A percentile compares a stretch with the other conserved stretches of the same genome.
phyloP scores from a whole-genome alignment of 2,888 invertebrate species.

The Tipula helvola region DNA sequence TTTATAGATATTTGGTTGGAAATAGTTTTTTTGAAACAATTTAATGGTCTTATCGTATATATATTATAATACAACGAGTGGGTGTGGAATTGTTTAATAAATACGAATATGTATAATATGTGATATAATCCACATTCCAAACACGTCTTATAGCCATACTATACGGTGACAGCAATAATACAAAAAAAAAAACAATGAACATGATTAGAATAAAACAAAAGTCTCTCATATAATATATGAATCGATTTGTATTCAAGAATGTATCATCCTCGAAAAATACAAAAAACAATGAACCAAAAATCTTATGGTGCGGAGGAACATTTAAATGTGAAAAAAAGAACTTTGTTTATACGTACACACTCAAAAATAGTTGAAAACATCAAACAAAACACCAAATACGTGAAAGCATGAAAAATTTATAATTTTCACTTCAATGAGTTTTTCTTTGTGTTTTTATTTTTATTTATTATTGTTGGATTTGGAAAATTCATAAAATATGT shows the following conservation, averaged over 20 bases:
- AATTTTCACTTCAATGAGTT: background rate
- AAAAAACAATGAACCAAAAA: background rate
- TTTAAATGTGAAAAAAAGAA: background rate
- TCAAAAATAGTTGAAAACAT: background rate
- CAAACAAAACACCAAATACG: conserved; percentile 4
- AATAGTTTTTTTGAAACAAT: background rate
- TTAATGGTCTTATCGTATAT: background rate
- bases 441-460: background rate
- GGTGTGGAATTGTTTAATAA: background rate
- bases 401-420: background rate
- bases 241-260: background rate
- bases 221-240: background rate
- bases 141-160: background rate
- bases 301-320: background rate
- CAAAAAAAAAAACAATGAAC: background rate
- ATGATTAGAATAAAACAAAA: background rate
- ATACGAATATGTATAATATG: background rate
- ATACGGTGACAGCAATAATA: background rate
- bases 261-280: background rate
- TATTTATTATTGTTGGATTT: background rate
- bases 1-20: background rate
- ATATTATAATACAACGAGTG: background rate
- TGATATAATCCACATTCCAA: background rate
- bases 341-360: background rate
- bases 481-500: background rate